Evolutionary conservation across 2,888 invertebrate genomes (phyloP), one percentile per base, ranked within the genome.

Genomic region (Conchocele bisecta): DNA sequence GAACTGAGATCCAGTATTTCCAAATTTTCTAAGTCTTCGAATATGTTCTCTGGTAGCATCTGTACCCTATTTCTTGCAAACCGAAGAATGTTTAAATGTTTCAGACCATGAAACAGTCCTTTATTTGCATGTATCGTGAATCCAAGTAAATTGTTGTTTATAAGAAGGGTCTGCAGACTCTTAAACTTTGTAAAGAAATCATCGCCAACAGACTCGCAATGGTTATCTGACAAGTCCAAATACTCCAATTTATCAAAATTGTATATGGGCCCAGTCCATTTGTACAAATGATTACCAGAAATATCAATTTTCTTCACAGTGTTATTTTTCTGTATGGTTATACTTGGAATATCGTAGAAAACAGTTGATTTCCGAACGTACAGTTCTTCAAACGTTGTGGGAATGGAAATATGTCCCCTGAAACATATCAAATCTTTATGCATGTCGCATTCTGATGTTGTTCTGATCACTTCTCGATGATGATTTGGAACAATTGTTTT

Each of bases 61-160:
- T 48, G 29, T 15, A 51, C 26, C 1, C 2, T 2, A 15, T 51
- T 51, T 15, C 26, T 29, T 5, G 31, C 9, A n/a, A 51, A 22
- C 7, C 22, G 31, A 2, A 51, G 31, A 2, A 33, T 51, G 7
- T 5, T 7, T 3, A 51, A 3, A 22, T 63, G 29, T n/a, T 9
- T 22, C 22, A 75, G 46, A 13, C 44, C 28, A 31, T 57, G 15
- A 28, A 75, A 71, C 7, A 68, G 41, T 3, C 3, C 2, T 3
- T 35, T 35, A 11, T 51, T n/a, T 2, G 13, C n/a, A 17, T 54
- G 20, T 20, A 68, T 26, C 15, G 29, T 11, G 6, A 35, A 4
- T 11, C 75, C 75, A 4, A 75, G 24, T 11, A 54, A 37, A 42
- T 75, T 75, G n/a, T 58, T 31, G 11, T 53, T 54, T 5, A 69